Base-by-base conservation (phyloP, 1,140 invertebrate species). In the Cherax quadricarinatus region DNA sequence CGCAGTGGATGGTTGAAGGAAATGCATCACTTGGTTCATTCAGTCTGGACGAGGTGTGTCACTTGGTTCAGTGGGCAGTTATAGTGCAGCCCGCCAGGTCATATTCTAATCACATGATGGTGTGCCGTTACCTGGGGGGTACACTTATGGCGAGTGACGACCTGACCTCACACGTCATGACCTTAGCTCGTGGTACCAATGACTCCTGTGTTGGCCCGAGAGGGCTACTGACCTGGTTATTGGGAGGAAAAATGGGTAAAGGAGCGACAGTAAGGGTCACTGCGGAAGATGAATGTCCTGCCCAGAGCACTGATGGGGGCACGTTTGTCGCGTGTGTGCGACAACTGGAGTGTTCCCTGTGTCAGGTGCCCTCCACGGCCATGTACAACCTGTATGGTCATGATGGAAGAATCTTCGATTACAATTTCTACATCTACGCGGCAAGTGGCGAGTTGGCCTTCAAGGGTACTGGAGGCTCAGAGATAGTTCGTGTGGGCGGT, bases 361-460 rank as follows among this genome's bases (percentile, higher is more conserved):
- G 93, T 73, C 24, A 80, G 51, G 73, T 91, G 21, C 24, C 66
- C 16, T 49, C 16, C 48, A 81, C 73, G 30, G 73, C 30, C 4
- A 81, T 84, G 60, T 89, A 91, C 57, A 73, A 48, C 41, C 85
- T 93, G 5, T 93, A 93, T 80, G 93, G 93, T 51, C 93, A 93
- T 66, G 83, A 91, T 51, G 93, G 93, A 53, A 73, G 86, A 12
- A 81, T 91, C 70, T 93, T 93, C 49, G 93, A 93, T 70, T 49
- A 93, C 73, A 91, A 66, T n/a, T 93, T 84, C 85, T 87, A 91
- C 73, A 57, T 84, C 30, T 16, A 88, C 16, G 51, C 49, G 18
- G 21, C 10, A 2, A 53, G 16, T 30, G 93, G 89, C 24, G 53
- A 82, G 1, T 48, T 80, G 48, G 21, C 51, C 21, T 91, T 86